phyloP scores from a whole-genome alignment of 92 coral and sea anemone species.

The Blastomussa wellsi region DNA sequence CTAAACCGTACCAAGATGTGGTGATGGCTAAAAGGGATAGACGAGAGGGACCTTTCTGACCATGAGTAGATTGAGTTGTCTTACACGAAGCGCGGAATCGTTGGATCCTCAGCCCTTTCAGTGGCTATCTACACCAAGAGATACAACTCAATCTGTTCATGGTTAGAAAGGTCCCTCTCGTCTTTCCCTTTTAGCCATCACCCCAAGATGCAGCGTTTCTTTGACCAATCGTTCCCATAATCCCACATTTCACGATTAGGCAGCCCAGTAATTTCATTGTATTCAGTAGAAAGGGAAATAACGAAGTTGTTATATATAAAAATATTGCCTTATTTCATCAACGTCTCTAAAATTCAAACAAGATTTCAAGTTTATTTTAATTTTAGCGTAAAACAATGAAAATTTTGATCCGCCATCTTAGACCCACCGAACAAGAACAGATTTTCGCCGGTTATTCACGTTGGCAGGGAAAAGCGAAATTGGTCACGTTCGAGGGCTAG shows the following conservation, averaged over 20 bases:
- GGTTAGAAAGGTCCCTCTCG: too few relatives aligned
- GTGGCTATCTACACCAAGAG: too few relatives aligned
- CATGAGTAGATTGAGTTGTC: too few relatives aligned
- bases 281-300: not conserved
- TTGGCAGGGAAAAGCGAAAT: not conserved
- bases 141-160: too few relatives aligned
- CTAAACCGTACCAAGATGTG: too few relatives aligned
- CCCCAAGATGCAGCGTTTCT: not conserved
- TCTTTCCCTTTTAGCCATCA: too few relatives aligned
- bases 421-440: not conserved
- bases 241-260: not conserved
- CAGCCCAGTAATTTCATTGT: not conserved
- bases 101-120: too few relatives aligned
- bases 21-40: too few relatives aligned
- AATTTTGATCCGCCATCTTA: not conserved
- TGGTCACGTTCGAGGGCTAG: not conserved
- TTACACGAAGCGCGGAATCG: too few relatives aligned
- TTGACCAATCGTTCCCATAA: not conserved
- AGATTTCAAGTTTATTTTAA: not conserved
- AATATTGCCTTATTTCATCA: not conserved
- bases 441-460: not conserved
- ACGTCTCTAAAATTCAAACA: not conserved
- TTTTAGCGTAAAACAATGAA: not conserved
- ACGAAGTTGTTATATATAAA: not conserved
- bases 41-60: too few relatives aligned